Base-by-base conservation (phyloP, 2,113 vertebrate genomes). In the Symphodus melops region DNA sequence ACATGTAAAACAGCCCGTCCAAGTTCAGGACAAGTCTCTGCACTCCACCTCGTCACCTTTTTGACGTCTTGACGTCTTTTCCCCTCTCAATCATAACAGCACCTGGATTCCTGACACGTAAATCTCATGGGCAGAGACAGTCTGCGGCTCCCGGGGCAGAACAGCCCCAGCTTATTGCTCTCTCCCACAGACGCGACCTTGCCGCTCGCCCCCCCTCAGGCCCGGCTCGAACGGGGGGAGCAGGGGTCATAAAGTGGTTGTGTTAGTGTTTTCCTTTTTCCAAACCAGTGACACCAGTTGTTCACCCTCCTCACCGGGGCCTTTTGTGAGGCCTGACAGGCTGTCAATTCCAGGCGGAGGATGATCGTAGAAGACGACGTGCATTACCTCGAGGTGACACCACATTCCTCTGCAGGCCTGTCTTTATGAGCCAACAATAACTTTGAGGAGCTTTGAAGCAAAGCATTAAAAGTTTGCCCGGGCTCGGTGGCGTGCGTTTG, bases 271-370 rank as follows among this genome's bases (percentile, higher is more conserved):
- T 89, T 88, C 79, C 86, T 81, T 69, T 83, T 88, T 67, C 82
- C 66, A 88, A 85, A 88, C 83, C 85, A 79, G 85, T 70, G 75
- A 90, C 86, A 92, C 87, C 92, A 93, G 91, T 91, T 93, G 92
- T 89, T 90, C 84, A 48, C 79, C 75, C 79, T 88, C 72, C 79
- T 92, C 84, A 82, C 69, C 68, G 2, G 39, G 51, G 62, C 82
- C 85, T 90, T 91, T 88, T 84, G 89, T 86, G 83, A 80, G 21
- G 59, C 51, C 75, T 68, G 90, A 92, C 85, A 83, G 72, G 56
- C 84, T 75, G 89, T 87, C 86, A 69, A 57, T 73, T 80, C 67
- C 77, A 81, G 74, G 75, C 77, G 48, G 66, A 83, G 74, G 81
- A 75, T 36, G 82, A 77, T 56, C 64, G 76, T 20, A 68, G 81